Base-by-base conservation (phyloP, 2,797 vertebrate genomes). In the Danio choprae region DNA sequence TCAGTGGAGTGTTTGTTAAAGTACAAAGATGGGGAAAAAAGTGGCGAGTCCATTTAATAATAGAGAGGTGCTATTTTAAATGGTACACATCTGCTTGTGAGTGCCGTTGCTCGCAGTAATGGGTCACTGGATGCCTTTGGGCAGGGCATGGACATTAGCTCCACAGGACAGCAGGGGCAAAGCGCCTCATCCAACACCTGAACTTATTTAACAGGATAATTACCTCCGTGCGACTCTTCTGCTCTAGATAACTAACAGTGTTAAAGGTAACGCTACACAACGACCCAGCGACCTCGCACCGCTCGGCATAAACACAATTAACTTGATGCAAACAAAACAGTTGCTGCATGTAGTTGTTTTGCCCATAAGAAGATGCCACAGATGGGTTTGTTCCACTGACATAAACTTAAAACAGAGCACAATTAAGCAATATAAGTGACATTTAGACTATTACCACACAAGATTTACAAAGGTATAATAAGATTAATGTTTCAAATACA, bases 131-230 rank as follows among this genome's bases (percentile, higher is more conserved):
- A 75, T 79, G 84, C 79, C 81, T 85, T 69, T 63, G 81, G 84
- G 81, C 79, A 83, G 79, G 71, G 63, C 81, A 83, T 80, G 78
- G 67, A 80, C 76, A 72, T 76, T 76, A 80, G 73, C 77, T 79
- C 64, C 64, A 58, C 77, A 83, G 81, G 81, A 83, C 81, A 75
- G 81, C 73, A 64, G 77, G 79, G 78, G 78, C 73, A 84, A 85
- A 86, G 77, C 79, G 84, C 87, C 90, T 89, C 88, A 88, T 63
- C 73, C 67, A 74, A 77, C 88, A 90, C 90, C 90, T 92, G 89
- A 92, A 90, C 89, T 85, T 85, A 92, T 84, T 89, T 90, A 89
- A 90, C 87, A 12, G 88, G 86, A 91, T 90, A 91, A 92, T 93
- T 90, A 89, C 88, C 89, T 89, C 84, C 85, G 82, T 86, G 73